These are phyloP conservation scores for Anguilla rostrata DNA, from an alignment of 2,113 vertebrate species.

Conservation along the genomic window DNA sequence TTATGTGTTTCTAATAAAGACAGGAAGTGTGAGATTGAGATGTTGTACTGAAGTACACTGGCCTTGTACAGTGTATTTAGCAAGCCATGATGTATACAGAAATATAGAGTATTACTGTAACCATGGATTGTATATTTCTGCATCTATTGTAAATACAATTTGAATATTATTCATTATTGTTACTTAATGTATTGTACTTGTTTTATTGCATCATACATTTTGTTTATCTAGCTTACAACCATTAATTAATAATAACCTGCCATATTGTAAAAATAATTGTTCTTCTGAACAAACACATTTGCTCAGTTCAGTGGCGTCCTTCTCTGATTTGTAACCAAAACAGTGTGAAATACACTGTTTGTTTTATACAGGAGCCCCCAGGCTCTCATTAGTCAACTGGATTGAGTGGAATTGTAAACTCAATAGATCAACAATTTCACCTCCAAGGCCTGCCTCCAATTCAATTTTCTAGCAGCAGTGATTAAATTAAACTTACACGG, in stretches of 20 bases:
- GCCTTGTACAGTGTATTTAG: no score
- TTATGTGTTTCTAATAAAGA: background rate
- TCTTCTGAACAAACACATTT: background rate
- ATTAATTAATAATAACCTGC: background rate
- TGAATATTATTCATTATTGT: background rate
- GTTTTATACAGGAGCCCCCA: background rate
- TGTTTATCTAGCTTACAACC: background rate
- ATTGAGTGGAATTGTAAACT: background rate
- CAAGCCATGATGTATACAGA: background rate
- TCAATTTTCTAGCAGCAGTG: conserved; percentile 4
- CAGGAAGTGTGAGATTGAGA: background rate
- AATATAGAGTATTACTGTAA: background rate
- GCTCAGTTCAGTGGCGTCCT: no score
- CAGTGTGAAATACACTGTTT: no score
- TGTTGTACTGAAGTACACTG: no score
- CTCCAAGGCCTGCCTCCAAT: background rate
- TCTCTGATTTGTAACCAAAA: no score
- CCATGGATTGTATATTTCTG: background rate
- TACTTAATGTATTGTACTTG: background rate
- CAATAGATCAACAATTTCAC: conserved; percentile 3
- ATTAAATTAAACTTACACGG: background rate
- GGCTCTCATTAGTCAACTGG: background rate
- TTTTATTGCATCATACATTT: no score
- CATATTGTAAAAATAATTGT: background rate
- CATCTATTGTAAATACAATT: background rate